Evolutionary conservation across 2,797 vertebrate genomes (phyloP), one percentile per base, ranked within the genome.

Genomic region (Rhinophrynus dorsalis): DNA sequence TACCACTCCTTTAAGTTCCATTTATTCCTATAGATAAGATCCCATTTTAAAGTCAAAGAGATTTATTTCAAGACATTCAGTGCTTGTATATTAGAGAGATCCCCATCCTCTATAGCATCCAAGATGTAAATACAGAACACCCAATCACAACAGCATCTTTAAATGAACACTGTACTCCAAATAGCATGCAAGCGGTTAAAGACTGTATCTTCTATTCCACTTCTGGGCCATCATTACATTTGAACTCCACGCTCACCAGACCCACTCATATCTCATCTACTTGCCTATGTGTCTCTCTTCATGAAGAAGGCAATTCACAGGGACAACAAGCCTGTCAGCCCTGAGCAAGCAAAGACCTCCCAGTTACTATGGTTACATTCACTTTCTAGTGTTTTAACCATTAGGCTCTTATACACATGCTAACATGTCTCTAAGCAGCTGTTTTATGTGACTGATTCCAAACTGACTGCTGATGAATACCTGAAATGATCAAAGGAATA

Each of bases 291-390:
- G 54, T 29, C 48, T 60, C 50, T 45, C 64, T 73, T 50, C 35
- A 33, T 32, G 15, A 45, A 35, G 54, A 13, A 65, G 51, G 9
- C 52, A 47, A 73, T 65, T 73, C 47, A 54, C 27, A 44, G 55
- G 69, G 45, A 73, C 69, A 73, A 44, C 23, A 45, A 38, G 52
- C 26, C 42, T 38, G 54, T 51, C 40, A 51, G 54, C 44, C 48
- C 42, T 9, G 24, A 65, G 61, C 60, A 40, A 37, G 68, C 45
- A 51, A 35, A 35, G 33, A 48, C 56, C 51, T 50, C 17, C 59
- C 42, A 18, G 69, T 73, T 73, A 52, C 69, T 52, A 73, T 73
- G 62, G 69, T 73, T 66, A 73, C 55, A 23, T 26, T 52, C 35
- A 26, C 52, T 42, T 32, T 40, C 33, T 58, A 47, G 37, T 52